phyloP scores from a whole-genome alignment of 1,140 invertebrate species.

The Hetaerina americana region DNA sequence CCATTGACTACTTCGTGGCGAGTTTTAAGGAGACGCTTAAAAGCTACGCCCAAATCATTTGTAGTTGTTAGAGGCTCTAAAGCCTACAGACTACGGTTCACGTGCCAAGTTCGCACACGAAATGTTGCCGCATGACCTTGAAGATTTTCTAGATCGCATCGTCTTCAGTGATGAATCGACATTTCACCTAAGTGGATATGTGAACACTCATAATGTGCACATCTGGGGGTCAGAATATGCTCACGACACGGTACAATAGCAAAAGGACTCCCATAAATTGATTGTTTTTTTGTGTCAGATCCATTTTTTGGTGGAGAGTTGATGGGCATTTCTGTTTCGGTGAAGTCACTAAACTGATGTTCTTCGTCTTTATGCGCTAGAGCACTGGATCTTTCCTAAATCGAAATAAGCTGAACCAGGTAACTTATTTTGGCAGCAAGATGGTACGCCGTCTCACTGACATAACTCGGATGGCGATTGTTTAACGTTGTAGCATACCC shows the following conservation, averaged over 20 bases:
- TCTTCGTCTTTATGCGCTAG: neutral
- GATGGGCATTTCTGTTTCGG: slow-evolving; percentile 11
- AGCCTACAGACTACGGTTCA: neutral
- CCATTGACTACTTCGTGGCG: neutral
- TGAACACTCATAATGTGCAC: slow-evolving; percentile 10
- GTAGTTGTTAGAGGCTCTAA: neutral
- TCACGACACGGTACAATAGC: slow-evolving; percentile 6
- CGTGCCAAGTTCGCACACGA: neutral
- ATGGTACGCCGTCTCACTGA: neutral
- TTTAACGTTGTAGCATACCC: neutral
- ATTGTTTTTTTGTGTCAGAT: slow-evolving; percentile 9
- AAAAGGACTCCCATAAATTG: slow-evolving; percentile 10
- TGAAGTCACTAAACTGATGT: slow-evolving; percentile 1
- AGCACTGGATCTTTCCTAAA: neutral
- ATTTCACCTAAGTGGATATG: slow-evolving; percentile 5
- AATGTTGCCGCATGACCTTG: neutral
- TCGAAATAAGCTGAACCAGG: neutral
- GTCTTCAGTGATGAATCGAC: slow-evolving; percentile 10
- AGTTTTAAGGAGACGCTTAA: neutral
- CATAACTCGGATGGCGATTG: neutral
- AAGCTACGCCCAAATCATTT: neutral
- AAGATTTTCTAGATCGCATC: slow-evolving; percentile 9
- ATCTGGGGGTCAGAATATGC: slow-evolving; percentile 14
- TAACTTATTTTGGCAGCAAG: neutral
- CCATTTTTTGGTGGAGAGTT: slow-evolving; percentile 4